Percentiles rank a stretch among this genome's conserved stretches.
Evolutionary conservation across 2,797 vertebrate species (phyloP).

Genomic region (Sebastolobus altivelis): DNA sequence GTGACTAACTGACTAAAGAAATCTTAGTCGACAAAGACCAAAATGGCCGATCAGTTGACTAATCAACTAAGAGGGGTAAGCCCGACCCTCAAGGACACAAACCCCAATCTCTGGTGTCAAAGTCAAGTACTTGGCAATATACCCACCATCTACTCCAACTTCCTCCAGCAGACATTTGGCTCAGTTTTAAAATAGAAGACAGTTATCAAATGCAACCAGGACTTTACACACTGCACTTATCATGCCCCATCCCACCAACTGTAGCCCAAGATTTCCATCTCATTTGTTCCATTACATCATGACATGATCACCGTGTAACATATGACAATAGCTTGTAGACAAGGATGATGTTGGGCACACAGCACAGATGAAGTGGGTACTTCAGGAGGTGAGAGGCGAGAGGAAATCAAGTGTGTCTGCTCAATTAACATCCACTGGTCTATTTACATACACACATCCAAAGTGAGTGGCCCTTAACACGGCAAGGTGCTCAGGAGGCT

Average conservation of each 20-base stretch:
- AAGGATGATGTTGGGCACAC: background rate
- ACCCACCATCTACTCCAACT: background rate
- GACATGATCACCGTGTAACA: background rate
- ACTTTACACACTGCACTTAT: conserved; percentile 5
- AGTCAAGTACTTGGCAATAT: background rate
- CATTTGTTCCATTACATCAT: background rate
- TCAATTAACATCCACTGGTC: conserved; percentile 49
- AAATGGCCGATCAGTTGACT: too few relatives aligned
- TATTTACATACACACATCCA: conserved; percentile 68
- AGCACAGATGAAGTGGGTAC: background rate
- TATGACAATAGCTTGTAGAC: conserved; percentile 34
- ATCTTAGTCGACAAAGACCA: too few relatives aligned
- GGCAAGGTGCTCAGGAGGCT: conserved; percentile 73
- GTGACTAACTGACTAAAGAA: too few relatives aligned
- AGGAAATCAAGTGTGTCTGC: conserved; percentile 43
- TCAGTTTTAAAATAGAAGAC: background rate
- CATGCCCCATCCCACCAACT: background rate
- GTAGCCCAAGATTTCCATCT: background rate
- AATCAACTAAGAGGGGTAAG: too few relatives aligned
- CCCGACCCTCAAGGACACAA: background rate
- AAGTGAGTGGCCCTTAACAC: conserved; percentile 70
- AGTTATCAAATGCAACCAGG: conserved; percentile 1
- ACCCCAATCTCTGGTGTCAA: background rate
- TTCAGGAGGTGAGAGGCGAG: conserved; percentile 23
- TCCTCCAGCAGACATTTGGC: background rate